These are phyloP conservation scores for Cerastis leucographa DNA, from an alignment of 2,888 invertebrate genomes.

Conservation along the genomic window DNA sequence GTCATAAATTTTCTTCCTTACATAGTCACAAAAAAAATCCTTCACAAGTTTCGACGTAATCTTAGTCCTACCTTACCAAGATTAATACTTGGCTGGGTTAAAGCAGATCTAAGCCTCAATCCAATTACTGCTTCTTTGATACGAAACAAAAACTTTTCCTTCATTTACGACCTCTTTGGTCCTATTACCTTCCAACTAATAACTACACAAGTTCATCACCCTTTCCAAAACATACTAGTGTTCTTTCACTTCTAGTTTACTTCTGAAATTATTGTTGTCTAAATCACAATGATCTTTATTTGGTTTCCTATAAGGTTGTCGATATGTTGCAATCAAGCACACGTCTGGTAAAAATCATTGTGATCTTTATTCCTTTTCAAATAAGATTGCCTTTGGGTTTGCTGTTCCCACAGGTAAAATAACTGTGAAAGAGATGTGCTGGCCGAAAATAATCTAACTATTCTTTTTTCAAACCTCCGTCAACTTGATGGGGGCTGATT, in stretches of 20 bases:
- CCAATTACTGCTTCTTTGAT: conserved; percentile 45
- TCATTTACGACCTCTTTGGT: conserved; percentile 16
- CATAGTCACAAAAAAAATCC: background rate
- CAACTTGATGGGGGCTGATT: conserved; percentile 77
- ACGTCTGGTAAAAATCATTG: background rate
- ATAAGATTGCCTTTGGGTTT: background rate
- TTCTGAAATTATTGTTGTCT: background rate
- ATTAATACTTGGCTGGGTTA: conserved; percentile 1
- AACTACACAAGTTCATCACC: conserved; percentile 37
- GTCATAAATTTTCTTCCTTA: background rate
- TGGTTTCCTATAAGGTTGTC: no score
- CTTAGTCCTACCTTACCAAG: conserved; percentile 11
- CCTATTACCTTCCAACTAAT: conserved; percentile 36
- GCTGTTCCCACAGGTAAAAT: background rate
- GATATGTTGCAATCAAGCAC: background rate
- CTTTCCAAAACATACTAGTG: conserved; percentile 14
- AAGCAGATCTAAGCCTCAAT: conserved; percentile 23
- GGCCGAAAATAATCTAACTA: conserved; percentile 60
- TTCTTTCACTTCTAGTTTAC: background rate
- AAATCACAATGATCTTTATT: background rate
- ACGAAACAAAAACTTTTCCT: conserved; percentile 31
- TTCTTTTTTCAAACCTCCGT: conserved; percentile 68
- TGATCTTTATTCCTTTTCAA: background rate
- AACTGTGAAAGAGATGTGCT: background rate
- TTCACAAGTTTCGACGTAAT: background rate